Evolutionary conservation across 2,113 vertebrate species (phyloP).

Genomic region (Poeciliopsis turrubarensis): DNA sequence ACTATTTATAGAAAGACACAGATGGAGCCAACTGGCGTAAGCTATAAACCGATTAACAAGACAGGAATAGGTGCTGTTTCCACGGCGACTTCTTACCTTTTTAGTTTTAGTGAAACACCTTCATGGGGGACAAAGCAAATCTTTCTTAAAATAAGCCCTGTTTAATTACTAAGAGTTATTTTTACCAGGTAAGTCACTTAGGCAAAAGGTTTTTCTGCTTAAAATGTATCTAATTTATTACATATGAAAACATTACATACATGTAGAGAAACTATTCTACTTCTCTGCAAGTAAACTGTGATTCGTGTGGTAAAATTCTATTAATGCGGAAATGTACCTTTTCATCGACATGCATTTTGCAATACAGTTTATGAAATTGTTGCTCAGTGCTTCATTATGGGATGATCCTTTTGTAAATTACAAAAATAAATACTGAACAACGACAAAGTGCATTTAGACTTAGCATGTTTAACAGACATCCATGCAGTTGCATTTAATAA

Average conservation of each 20-base stretch:
- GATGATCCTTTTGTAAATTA: neutral
- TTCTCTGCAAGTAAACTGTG: no score
- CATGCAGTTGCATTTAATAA: neutral
- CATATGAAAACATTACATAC: no score
- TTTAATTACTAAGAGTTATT: neutral
- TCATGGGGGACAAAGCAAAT: conserved; percentile 36
- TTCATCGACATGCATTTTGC: no score
- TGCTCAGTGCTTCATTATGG: no score
- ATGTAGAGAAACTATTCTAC: no score
- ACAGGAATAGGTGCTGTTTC: conserved; percentile 59
- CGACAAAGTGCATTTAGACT: neutral
- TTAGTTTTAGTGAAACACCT: conserved; percentile 34
- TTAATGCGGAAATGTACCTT: no score
- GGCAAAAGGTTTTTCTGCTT: no score
- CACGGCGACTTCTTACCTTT: conserved; percentile 39
- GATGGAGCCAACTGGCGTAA: conserved; percentile 68
- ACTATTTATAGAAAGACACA: conserved; percentile 62
- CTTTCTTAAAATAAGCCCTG: no score
- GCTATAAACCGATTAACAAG: conserved; percentile 72
- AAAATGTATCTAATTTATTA: no score
- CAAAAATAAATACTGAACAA: neutral
- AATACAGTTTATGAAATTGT: no score
- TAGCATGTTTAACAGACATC: neutral
- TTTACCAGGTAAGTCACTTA: no score
- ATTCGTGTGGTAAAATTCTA: no score